phyloP scores from a whole-genome alignment of 1,140 invertebrate species.

The Meloidogyne floridensis region DNA sequence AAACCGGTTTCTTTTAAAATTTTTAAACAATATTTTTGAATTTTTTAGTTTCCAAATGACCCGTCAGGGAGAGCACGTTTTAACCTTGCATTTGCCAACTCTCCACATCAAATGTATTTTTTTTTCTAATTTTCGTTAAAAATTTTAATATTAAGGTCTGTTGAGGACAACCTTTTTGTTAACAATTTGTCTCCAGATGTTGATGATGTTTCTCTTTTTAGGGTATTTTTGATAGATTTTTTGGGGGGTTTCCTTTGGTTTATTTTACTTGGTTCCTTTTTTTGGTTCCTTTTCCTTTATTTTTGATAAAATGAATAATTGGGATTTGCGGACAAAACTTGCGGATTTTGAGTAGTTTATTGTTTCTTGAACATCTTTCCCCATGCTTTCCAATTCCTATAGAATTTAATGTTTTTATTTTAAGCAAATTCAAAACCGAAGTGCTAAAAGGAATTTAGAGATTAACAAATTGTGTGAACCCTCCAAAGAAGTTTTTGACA shows the following conservation, averaged over 20 bases:
- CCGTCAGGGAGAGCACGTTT: slow-evolving; percentile 39
- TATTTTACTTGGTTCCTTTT: neutral
- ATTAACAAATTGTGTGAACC: slow-evolving; percentile 3
- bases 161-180: slow-evolving; percentile 61
- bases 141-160: slow-evolving; percentile 17
- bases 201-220: slow-evolving; percentile 54
- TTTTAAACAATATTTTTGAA: no score
- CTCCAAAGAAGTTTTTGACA: neutral
- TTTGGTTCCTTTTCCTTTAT: neutral
- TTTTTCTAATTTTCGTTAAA: neutral
- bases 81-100: slow-evolving; percentile 62
- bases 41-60: slow-evolving; percentile 42
- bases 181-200: slow-evolving; percentile 51
- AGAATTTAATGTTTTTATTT: slow-evolving; percentile 13
- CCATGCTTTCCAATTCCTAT: neutral
- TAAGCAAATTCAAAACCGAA: slow-evolving; percentile 25
- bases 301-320: no score
- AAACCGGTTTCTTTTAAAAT: slow-evolving; percentile 17
- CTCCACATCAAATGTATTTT: slow-evolving; percentile 47
- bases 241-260: neutral
- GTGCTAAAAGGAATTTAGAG: slow-evolving; percentile 15
- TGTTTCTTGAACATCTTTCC: no score
- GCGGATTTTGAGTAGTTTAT: no score
- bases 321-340: no score
- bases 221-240: slow-evolving; percentile 39